Base-by-base conservation (phyloP, 2,113 vertebrate genomes). In the Thinocorus orbignyianus region DNA sequence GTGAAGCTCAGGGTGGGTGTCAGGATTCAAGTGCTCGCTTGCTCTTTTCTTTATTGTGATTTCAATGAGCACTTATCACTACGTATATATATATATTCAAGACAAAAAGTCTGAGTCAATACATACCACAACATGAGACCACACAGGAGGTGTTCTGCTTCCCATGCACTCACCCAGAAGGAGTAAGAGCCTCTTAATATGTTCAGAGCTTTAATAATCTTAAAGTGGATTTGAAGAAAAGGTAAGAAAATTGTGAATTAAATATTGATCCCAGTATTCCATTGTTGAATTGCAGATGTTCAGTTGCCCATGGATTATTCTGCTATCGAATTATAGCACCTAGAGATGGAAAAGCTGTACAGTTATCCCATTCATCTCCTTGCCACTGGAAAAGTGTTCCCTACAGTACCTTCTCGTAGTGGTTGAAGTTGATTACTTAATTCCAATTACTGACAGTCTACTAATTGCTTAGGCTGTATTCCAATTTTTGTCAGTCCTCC, bases 391-490 rank as follows among this genome's bases (percentile, higher is more conserved):
- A 92, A 57, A 76, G 57, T 76, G 80, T 82, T 96, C 93, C 92
- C 86, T 17, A 66, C 51, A 93, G 90, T 93, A 93, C 73, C 5
- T 94, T 95, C 86, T 81, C 28, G 0, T 76, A 85, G 83, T 11
- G 8, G 72, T 62, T 96, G 60, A 91, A 95, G 91, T 92, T 96
- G 96, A 96, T 95, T 94, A 65, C 83, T 94, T 95, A 95, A 96
- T 96, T 93, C 91, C 83, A 92, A 25, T 96, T 96, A 96, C 96
- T 95, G 95, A 95, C 95, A 92, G 86, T 89, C 69, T 92, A 89
- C 91, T 97, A 96, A 96, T 95, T 93, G 81, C 80, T 95, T 94
- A 92, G 86, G 92, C 93, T 93, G 44, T 82, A 92, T 94, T 97
- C 95, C 96, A 94, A 46, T 84, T 96, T 96, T 93, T 93, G 44